Percentiles rank a stretch among this genome's conserved stretches.
These are phyloP conservation scores for Delichon dasypus DNA, from an alignment of 2,797 vertebrate species.

Conservation along the genomic window DNA sequence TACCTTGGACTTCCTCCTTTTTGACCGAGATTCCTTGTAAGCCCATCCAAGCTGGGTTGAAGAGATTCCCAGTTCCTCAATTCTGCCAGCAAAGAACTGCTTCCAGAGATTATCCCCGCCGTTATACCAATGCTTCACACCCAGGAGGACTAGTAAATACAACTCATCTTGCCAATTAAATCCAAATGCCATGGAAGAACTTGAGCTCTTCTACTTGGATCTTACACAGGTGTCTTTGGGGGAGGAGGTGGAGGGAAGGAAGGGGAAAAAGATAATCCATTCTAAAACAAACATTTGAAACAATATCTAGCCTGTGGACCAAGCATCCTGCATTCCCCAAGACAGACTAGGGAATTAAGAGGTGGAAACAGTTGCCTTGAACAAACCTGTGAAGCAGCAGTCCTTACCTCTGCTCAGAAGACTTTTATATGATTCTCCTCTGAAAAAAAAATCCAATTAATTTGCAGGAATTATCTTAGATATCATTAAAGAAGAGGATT, in stretches of 20 bases:
- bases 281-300: neutral
- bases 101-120: neutral
- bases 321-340: neutral
- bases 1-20: neutral
- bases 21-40: neutral
- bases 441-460: neutral
- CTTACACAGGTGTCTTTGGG: neutral
- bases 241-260: accelerated
- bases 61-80: neutral
- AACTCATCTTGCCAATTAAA: neutral
- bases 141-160: neutral
- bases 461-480: neutral
- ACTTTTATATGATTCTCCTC: neutral
- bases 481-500: neutral
- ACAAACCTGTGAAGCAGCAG: neutral
- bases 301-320: neutral
- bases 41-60: neutral
- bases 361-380: neutral
- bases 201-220: neutral
- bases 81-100: neutral
- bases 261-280: neutral
- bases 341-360: neutral
- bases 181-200: neutral
- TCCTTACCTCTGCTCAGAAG: neutral
- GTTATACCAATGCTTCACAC: neutral